Conservation (phyloP, 2,888 invertebrate species). For the Notodonta dromedarius region DNA sequence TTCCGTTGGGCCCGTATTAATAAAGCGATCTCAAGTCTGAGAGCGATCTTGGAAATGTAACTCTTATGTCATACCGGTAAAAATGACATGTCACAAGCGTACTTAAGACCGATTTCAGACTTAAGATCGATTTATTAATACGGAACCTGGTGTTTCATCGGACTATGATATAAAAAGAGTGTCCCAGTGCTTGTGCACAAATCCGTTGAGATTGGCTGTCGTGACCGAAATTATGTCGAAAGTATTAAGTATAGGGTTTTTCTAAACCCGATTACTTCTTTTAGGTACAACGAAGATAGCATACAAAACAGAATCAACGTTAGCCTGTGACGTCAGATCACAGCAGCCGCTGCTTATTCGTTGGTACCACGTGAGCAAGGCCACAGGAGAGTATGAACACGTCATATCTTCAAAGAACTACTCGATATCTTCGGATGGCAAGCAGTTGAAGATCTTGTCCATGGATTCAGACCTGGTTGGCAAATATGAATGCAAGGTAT, state of each 20-base stretch:
- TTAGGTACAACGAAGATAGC: constrained; percentile 17
- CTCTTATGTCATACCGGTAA: too few relatives aligned
- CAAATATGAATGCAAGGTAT: constrained; percentile 19
- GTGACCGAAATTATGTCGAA: too few relatives aligned
- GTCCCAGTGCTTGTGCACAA: too few relatives aligned
- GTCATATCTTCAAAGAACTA: constrained; percentile 25
- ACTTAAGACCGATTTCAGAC: too few relatives aligned
- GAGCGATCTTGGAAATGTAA: too few relatives aligned
- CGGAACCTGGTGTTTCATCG: too few relatives aligned
- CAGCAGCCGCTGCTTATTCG: constrained; percentile 27
- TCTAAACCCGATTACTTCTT: neutral
- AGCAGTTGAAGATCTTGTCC: constrained; percentile 24
- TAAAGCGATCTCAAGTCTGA: too few relatives aligned
- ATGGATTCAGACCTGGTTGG: constrained; percentile 27
- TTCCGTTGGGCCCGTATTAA: too few relatives aligned
- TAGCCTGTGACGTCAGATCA: constrained; percentile 35
- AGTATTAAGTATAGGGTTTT: neutral
- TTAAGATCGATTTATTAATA: too few relatives aligned
- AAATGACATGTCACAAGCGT: too few relatives aligned
- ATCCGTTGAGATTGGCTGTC: too few relatives aligned
- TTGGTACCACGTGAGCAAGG: constrained; percentile 23
- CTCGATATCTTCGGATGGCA: constrained; percentile 21
- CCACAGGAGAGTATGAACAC: constrained; percentile 6
- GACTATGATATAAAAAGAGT: too few relatives aligned
- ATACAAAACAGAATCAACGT: constrained; percentile 20